Base-by-base conservation (phyloP, 2,888 invertebrate species). In the Heliconius ethilla region DNA sequence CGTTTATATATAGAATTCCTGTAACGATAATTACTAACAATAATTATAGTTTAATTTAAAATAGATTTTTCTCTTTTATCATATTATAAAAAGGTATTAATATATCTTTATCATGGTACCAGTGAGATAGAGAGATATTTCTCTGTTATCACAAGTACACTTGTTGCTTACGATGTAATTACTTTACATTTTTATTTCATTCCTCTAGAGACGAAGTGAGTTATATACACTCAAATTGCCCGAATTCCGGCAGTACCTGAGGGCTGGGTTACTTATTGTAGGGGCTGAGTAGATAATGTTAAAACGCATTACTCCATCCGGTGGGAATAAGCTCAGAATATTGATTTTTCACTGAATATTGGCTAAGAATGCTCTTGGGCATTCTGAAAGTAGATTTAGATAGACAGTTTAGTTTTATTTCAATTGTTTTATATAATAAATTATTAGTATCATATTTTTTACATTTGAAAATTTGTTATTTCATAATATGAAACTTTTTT, bases 321-420 rank as follows among this genome's bases (percentile, higher is more conserved):
- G 75, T 77, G 73, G 80, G 79, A 83, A 80, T 79, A 76, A 80
- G 78, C 75, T 77, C 67, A 70, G 40, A 73, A 80, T 82, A 83
- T 83, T 80, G 81, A 82, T 80, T 82, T 83, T 83, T 76, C 75
- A 79, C 75, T 33, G 37, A 77, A 70, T 74, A 63, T 45, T 65
- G 74, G 55, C 74, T 79, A 70, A 81, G 74, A 75, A 79, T 76
- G 76, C 76, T 76, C 78, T 62, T 76, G 76, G 76, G 78, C 69
- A 74, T 67, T 73, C 51, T 79, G 27, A 74, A 74, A 69, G 37
- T 73, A 74, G 63, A 73, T 79, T 74, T 69, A 73, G 69, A 69
- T 79, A 67, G 69, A 73, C 62, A 69, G 69, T 15, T 69, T 25
- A 25, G 40, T 69, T 69, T 69, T 40, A 25, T 15, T 69, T 69